Base-by-base conservation (phyloP, 2,888 invertebrate genomes). In the Napeogenes inachia region DNA sequence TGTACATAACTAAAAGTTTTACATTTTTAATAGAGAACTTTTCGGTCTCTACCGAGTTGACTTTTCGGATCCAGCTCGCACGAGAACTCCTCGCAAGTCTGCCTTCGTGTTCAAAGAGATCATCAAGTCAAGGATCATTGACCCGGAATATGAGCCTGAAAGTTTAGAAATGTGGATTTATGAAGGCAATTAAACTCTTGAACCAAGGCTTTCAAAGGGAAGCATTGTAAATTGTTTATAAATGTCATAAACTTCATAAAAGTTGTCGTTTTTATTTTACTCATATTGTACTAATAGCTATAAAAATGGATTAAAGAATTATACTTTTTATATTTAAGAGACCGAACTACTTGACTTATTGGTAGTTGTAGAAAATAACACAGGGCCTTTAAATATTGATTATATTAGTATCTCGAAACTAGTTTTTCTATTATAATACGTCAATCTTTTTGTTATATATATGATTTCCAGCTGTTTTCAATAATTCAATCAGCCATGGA, bases 31-130 rank as follows among this genome's bases (percentile, higher is more conserved):
- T 79, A 94, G 94, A 13, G 89, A 92, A 69, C 91, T 91, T 71
- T 95, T 94, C 77, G 95, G 95, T 4, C 70, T 95, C 0, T 93
- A 93, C 73, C 79, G 91, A 42, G 94, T 95, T 0, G 92, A 96
- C 78, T 94, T 94, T 75, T 82, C 85, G 12, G 92, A 92, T 68
- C 91, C 93, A 0, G 83, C 85, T 1, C 91, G 93, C 70, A 87
- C 92, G 0, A 91, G 95, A 70, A 92, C 91, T 0, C 91, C 93
- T 0, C 94, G 94, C 73, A 86, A 88, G 54, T 94, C 95, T 0
- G 92, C 92, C 0, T 74, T 84, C 55, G 91, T 92, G 68, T 93
- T 91, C 77, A 91, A 91, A 69, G 79, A 91, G 46, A 82, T 94
- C 59, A 85, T 92, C 59, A 84, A 84, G 70, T 87, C 82, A n/a